A percentile compares a stretch with the other conserved stretches of the same genome.
Conservation (phyloP, 2,888 invertebrate species). For the Sinelater perroti region DNA sequence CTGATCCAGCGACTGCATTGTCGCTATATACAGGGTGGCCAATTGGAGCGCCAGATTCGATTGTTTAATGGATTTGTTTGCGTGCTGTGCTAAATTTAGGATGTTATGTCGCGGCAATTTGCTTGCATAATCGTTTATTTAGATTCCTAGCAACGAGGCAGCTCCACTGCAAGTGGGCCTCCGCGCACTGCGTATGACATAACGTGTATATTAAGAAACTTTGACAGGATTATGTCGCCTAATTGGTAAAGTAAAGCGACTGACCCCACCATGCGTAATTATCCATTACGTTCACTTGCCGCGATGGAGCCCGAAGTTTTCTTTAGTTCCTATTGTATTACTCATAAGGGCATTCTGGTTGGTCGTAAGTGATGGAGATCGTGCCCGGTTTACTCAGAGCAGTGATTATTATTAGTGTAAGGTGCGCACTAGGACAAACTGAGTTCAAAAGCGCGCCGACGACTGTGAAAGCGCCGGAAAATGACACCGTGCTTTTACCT, state of each 20-base stretch:
- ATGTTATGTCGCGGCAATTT: too few species aligned
- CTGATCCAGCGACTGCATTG: background rate
- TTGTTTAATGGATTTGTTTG: too few species aligned
- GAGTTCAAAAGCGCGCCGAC: conserved; percentile 76
- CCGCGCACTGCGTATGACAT: conserved; percentile 24
- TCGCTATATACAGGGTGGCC: background rate
- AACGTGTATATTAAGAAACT: conserved; percentile 34
- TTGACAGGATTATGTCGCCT: conserved; percentile 29
- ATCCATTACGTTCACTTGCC: conserved; percentile 31
- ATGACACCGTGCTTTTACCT: conserved; percentile 80
- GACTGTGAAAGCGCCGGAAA: conserved; percentile 78
- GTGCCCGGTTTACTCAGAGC: conserved; percentile 19
- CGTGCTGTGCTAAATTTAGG: too few species aligned
- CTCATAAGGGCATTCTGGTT: conserved; percentile 16
- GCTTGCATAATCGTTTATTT: too few species aligned
- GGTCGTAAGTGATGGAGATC: conserved; percentile 6
- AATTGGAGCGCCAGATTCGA: background rate
- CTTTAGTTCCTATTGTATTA: conserved; percentile 35
- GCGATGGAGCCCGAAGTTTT: conserved; percentile 31
- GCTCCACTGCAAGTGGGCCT: background rate
- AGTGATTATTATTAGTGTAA: conserved; percentile 25
- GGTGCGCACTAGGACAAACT: conserved; percentile 17
- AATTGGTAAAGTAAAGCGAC: conserved; percentile 34
- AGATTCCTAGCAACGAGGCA: too few species aligned
- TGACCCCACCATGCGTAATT: conserved; percentile 36